Percentiles rank a stretch among this genome's conserved stretches.
Evolutionary conservation across 2,888 invertebrate species (phyloP).

Genomic region (Isotomurus palustris): DNA sequence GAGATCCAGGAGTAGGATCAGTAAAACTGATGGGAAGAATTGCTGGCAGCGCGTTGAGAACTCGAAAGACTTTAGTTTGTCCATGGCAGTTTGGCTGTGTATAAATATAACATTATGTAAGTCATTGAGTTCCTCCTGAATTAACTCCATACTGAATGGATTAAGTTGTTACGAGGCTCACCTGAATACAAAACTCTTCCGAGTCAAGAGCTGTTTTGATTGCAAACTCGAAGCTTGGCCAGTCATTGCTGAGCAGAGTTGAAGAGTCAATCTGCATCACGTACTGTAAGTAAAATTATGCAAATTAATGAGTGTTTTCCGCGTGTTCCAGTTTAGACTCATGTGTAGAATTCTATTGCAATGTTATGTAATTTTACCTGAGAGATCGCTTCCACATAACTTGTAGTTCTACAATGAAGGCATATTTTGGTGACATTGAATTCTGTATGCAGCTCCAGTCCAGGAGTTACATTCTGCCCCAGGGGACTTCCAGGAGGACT

Average conservation of each 20-base stretch:
- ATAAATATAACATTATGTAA: no score
- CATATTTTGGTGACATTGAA: conserved; percentile 43
- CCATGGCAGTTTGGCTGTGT: conserved; percentile 44
- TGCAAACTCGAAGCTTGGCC: conserved; percentile 45
- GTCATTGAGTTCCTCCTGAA: no score
- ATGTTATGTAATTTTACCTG: conserved; percentile 31
- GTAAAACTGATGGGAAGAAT: conserved; percentile 39
- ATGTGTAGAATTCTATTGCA: neutral
- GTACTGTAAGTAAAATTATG: conserved; percentile 26
- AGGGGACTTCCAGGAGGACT: conserved; percentile 9
- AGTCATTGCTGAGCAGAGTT: conserved; percentile 32
- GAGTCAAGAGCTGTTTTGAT: conserved; percentile 43
- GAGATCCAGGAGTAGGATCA: conserved; percentile 23
- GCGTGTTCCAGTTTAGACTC: neutral
- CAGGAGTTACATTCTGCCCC: neutral
- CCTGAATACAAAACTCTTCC: conserved; percentile 44
- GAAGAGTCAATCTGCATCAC: conserved; percentile 39
- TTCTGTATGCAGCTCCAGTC: conserved; percentile 28
- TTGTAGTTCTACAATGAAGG: conserved; percentile 41
- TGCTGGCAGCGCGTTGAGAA: conserved; percentile 34
- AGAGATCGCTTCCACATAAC: conserved; percentile 37
- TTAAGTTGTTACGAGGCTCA: conserved; percentile 12
- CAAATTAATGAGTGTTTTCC: neutral
- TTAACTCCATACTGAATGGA: no score
- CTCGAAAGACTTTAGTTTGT: conserved; percentile 42